A percentile compares a stretch with the other conserved stretches of the same genome.
phyloP scores from a whole-genome alignment of 2,888 invertebrate genomes.

The Cephus sareptanus region DNA sequence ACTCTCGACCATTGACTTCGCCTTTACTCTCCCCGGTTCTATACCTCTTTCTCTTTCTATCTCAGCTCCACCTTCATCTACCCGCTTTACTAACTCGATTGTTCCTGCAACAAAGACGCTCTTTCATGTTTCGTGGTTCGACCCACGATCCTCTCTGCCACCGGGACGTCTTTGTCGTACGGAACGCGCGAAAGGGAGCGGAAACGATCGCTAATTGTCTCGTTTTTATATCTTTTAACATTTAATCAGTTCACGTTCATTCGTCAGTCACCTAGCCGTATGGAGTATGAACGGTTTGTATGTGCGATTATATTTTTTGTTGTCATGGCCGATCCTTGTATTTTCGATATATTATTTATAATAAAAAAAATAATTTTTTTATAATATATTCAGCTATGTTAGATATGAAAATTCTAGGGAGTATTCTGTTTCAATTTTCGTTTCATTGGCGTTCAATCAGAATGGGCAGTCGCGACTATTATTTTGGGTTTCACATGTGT shows the following conservation, averaged over 20 bases:
- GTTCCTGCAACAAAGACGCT: conserved; percentile 21
- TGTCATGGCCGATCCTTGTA: neutral
- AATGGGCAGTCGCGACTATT: neutral
- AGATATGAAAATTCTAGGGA: neutral
- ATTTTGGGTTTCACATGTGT: neutral
- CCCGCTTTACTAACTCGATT: conserved; percentile 42
- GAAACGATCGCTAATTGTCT: conserved; percentile 1
- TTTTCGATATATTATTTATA: neutral
- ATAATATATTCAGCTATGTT: neutral
- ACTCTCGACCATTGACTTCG: conserved; percentile 19
- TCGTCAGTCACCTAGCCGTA: neutral
- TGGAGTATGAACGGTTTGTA: neutral
- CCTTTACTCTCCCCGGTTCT: neutral
- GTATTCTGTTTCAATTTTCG: neutral
- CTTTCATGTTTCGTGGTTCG: conserved; percentile 34
- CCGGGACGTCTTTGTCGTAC: conserved; percentile 2
- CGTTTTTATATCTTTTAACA: neutral
- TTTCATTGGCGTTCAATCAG: neutral
- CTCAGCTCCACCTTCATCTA: conserved; percentile 16
- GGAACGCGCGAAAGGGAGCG: neutral
- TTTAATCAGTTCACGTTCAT: neutral
- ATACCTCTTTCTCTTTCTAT: neutral
- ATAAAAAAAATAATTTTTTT: neutral
- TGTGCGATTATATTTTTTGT: neutral
- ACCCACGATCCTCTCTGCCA: neutral